Base-by-base conservation (phyloP, 2,113 vertebrate genomes). In the Triplophysa rosa region DNA sequence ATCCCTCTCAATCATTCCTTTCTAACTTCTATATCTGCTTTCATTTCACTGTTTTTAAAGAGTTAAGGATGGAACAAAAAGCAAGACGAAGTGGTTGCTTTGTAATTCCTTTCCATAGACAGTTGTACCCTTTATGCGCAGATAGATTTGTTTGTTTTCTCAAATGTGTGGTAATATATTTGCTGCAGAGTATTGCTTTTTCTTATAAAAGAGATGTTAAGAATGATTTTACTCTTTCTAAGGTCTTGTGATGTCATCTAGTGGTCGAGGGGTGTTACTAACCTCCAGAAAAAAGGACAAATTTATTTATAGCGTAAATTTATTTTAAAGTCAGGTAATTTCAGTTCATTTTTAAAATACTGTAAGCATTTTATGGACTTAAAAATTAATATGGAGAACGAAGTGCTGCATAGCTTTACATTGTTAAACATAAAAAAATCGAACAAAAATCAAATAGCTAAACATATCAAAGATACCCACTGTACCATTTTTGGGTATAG, bases 31-130 rank as follows among this genome's bases (percentile, higher is more conserved):
- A 47, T 84, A 45, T 79, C 66, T 84, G 82, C 88, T 91, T 90
- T 91, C 79, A 89, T 90, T 85, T 89, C 40, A 56, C 72, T 84
- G 83, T 87, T 82, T 79, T 86, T 12, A 5, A 63, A 62, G 71
- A 59, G 40, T 45, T 21, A 19, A 58, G 8, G 19, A n/a, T 58
- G 1, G 2, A 17, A 68, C 19, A 52, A 54, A 14, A 24, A 10
- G 23, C 21, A 76, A 63, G 73, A 68, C 23, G 24, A 56, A 54
- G 33, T 37, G 33, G 33, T 67, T 52, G 54, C 24, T 40, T 68
- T 47, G 0, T 37, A 37, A 37, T 7, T 37, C 33, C 33, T 37
- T 37, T 37, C 33, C 33, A 37, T 37, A 37, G n/a, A 37, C 7
- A 6, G 33, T 37, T 37, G 3, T 29, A 29, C 3, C 29, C 29